Percentiles rank a stretch among this genome's conserved stretches.
These are phyloP conservation scores for Oegoconia quadripuncta DNA, from an alignment of 2,888 invertebrate species.

Conservation along the genomic window DNA sequence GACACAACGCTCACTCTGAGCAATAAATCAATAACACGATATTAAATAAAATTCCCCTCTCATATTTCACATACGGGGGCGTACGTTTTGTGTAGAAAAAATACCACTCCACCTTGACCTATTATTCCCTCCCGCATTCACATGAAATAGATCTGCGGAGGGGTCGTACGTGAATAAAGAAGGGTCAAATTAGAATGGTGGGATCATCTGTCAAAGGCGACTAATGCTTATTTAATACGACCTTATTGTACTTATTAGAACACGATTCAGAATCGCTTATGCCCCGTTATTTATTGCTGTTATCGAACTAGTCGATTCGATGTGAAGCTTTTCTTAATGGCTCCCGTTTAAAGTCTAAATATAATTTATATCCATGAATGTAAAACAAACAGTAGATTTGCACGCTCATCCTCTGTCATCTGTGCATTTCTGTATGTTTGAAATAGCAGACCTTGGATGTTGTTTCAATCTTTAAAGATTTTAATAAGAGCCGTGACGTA, in stretches of 20 bases:
- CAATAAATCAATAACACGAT: constrained; percentile 71
- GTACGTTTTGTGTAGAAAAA: constrained; percentile 47
- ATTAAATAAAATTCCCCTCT: constrained; percentile 69
- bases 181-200: constrained; percentile 35
- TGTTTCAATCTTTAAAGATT: too few species aligned
- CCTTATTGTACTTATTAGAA: constrained; percentile 61
- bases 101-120: constrained; percentile 39
- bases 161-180: constrained; percentile 10
- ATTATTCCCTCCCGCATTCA: constrained; percentile 17
- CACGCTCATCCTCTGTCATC: too few species aligned
- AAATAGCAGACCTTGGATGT: too few species aligned
- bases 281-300: constrained; percentile 42
- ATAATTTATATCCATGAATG: neutral
- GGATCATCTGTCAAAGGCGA: constrained; percentile 46
- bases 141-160: neutral
- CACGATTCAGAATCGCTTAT: constrained; percentile 46
- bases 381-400: too few species aligned
- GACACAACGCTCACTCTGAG: constrained; percentile 33
- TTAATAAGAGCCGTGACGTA: too few species aligned
- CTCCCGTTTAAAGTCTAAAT: neutral
- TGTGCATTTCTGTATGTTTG: too few species aligned
- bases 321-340: neutral
- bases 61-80: constrained; percentile 53
- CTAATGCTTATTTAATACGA: constrained; percentile 62
- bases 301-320: constrained; percentile 4